phyloP scores from a whole-genome alignment of 1,140 invertebrate genomes.

The Manduca sexta region DNA sequence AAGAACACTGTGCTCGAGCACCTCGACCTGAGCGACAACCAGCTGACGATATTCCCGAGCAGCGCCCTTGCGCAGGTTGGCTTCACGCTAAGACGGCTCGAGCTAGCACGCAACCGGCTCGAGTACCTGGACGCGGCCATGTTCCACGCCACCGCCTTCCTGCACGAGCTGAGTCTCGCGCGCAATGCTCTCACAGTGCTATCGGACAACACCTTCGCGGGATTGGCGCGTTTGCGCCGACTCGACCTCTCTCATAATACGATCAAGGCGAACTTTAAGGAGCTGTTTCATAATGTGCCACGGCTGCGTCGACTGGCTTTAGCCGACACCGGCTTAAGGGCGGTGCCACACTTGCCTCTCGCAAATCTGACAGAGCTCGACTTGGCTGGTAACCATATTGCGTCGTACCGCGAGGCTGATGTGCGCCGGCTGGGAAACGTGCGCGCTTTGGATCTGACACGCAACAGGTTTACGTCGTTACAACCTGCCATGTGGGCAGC shows the following conservation, averaged over 20 bases:
- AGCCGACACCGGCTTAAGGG: slow-evolving; percentile 78
- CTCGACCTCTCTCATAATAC: slow-evolving; percentile 85
- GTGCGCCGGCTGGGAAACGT: slow-evolving; percentile 75
- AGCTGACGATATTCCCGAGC: slow-evolving; percentile 80
- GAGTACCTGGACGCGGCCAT: slow-evolving; percentile 89
- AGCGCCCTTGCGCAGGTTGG: slow-evolving; percentile 80
- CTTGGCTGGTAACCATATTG: slow-evolving; percentile 80
- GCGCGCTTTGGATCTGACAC: slow-evolving; percentile 75
- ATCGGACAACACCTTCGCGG: slow-evolving; percentile 88
- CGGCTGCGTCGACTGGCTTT: slow-evolving; percentile 80
- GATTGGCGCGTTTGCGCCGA: slow-evolving; percentile 81
- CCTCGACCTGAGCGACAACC: slow-evolving; percentile 84
- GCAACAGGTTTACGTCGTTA: slow-evolving; percentile 76
- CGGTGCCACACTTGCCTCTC: slow-evolving; percentile 78
- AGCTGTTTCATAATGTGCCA: slow-evolving; percentile 87
- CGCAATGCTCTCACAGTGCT: slow-evolving; percentile 85
- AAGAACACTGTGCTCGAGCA: slow-evolving; percentile 83
- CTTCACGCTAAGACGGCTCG: slow-evolving; percentile 80
- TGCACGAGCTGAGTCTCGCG: slow-evolving; percentile 83
- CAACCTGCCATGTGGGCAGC: slow-evolving; percentile 73
- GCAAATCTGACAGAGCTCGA: slow-evolving; percentile 79
- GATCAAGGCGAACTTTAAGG: slow-evolving; percentile 85
- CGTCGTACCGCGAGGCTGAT: slow-evolving; percentile 71
- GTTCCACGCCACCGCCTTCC: slow-evolving; percentile 83
- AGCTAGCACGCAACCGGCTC: slow-evolving; percentile 84